Base-by-base conservation (phyloP, 2,797 vertebrate species). In the Tokudaia muenninki region DNA sequence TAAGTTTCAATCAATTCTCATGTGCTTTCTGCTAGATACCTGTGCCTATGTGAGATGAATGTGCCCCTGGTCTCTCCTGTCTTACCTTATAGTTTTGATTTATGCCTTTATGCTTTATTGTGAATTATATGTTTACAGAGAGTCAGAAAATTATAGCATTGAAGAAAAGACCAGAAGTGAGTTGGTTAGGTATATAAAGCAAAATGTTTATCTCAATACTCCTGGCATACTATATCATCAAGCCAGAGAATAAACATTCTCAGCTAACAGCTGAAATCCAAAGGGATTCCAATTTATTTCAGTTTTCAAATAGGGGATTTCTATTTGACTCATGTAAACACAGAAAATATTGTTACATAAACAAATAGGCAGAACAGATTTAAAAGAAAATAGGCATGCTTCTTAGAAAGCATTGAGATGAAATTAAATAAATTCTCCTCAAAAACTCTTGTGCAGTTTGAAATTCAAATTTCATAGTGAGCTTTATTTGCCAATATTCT, bases 121-220 rank as follows among this genome's bases (percentile, higher is more conserved):
- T 96, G 70, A 97, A 47, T 96, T 92, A 95, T 88, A n/a, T 88
- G 61, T 93, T 92, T 92, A 79, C 37, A 90, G 72, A 94, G 90
- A 89, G 47, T 94, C 92, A 95, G 57, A 90, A 94, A 93, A 95
- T 79, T 82, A 55, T 82, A 86, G 50, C 52, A 79, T 4, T 16
- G n/a, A 94, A 79, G 93, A 67, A 94, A 86, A 90, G 59, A 70
- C 31, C 92, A 93, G 59, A 96, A 95, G 65, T 80, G 44, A 96
- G 84, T 55, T 21, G 12, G 6, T 75, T 29, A 29, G 47, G 52
- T 94, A 16, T 87, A 6, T 24, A 65, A 1, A 70, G 41, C 12
- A 91, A 94, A 93, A 91, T 41, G 37, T 89, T 91, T 95, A 50
- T 52, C 59, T 79, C 67, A 89, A 75, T 22, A 57, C 34, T 77